Base-by-base conservation (phyloP, 2,113 vertebrate species). In the Channa maculata region DNA sequence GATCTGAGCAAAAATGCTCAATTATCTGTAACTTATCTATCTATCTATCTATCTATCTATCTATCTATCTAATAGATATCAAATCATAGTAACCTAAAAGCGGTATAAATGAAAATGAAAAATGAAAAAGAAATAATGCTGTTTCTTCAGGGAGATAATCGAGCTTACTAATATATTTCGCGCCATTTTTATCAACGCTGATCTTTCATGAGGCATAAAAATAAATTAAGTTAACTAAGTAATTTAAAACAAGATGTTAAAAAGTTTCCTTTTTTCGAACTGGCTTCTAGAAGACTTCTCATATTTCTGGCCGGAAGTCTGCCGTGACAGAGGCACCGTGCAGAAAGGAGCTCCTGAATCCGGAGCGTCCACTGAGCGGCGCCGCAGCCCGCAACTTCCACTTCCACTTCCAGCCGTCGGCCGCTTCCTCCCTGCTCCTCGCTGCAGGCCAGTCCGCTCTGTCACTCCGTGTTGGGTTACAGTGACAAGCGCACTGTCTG, bases 401-500 rank as follows among this genome's bases (percentile, higher is more conserved):
- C 84, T 86, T 91, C 10, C 45, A 3, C 65, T 6, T 41, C 5
- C 65, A 11, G 38, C 4, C 50, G 5, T 49, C 41, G 38, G 44
- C 6, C 24, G 37, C 3, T 14, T 36, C 65, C 48, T 77, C 66
- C 75, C 65, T 54, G 62, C 70, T 8, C 38, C 49, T 37, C 58
- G 69, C 80, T 65, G 85, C 74, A 15, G 80, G 77, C 83, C 74
- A 58, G 77, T 58, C 71, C 67, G 50, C 74, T 64, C 60, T 4
- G 66, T 65, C 72, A 6, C 70, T 82, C 82, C 76, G 86, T 76
- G 86, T 84, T 61, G 89, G 95, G 95, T 96, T 95, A 96, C 96
- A 95, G 95, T 95, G 95, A 96, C 94, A 93, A 94, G 95, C 94
- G 95, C 94, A 94, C 94, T 95, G 96, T 95, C 70, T 90, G 90